These are phyloP conservation scores for Phymorhynchus buccinoides DNA, from an alignment of 1,140 invertebrate species.

Conservation along the genomic window DNA sequence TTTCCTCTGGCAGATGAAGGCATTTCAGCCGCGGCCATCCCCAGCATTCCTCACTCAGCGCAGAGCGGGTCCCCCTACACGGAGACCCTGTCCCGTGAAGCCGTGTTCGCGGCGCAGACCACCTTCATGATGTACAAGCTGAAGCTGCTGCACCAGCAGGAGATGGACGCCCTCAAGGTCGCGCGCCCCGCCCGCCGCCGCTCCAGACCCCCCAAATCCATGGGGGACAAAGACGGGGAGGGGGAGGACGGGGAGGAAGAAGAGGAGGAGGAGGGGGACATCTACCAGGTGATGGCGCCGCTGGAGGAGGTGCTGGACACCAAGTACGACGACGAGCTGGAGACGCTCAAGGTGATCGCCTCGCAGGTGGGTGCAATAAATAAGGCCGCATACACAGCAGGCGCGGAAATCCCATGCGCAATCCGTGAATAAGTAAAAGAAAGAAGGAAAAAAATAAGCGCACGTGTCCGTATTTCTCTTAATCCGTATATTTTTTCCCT, in stretches of 20 bases:
- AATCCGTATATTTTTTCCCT: too few relatives aligned
- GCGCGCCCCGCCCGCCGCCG: slow-evolving; percentile 44
- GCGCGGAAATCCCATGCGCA: too few relatives aligned
- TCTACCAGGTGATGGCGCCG: slow-evolving; percentile 54
- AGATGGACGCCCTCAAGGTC: slow-evolving; percentile 58
- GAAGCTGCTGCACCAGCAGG: slow-evolving; percentile 60
- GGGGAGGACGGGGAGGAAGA: slow-evolving; percentile 54
- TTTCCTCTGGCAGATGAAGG: background rate
- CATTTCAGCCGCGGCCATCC: background rate
- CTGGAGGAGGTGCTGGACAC: slow-evolving; percentile 67
- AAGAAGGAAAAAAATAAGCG: too few relatives aligned
- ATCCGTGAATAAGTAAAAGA: too few relatives aligned
- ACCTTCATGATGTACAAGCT: slow-evolving; percentile 66
- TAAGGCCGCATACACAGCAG: too few relatives aligned
- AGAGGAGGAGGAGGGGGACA: slow-evolving; percentile 55
- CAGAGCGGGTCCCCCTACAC: slow-evolving; percentile 41
- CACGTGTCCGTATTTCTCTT: too few relatives aligned
- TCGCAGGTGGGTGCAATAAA: slow-evolving; percentile 53
- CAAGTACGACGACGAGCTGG: slow-evolving; percentile 66
- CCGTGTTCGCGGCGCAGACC: slow-evolving; percentile 63
- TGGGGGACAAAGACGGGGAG: slow-evolving; percentile 58
- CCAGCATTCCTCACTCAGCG: background rate
- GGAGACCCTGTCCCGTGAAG: slow-evolving; percentile 59
- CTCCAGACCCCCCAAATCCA: slow-evolving; percentile 40
- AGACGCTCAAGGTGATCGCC: slow-evolving; percentile 62